Evolutionary conservation across 2,888 invertebrate species (phyloP).

Genomic region (Eristalis arbustorum): DNA sequence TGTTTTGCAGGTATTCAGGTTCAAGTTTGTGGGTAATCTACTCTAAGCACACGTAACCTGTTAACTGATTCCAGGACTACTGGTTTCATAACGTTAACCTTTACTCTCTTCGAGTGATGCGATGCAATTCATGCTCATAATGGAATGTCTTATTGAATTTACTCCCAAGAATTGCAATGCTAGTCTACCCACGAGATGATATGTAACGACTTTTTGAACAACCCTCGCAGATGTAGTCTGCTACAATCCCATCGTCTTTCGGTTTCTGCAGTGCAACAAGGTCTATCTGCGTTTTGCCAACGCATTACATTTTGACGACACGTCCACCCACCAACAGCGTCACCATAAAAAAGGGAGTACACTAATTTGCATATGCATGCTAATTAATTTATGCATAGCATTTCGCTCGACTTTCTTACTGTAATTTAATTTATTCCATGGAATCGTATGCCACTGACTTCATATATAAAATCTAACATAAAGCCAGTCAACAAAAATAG

Average conservation of each 20-base stretch:
- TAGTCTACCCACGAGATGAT: not conserved
- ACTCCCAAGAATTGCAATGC: too few species aligned
- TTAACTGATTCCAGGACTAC: too few species aligned
- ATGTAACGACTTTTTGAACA: not conserved
- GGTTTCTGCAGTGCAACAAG: not conserved
- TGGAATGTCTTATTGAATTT: too few species aligned
- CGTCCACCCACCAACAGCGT: not conserved
- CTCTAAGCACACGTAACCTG: too few species aligned
- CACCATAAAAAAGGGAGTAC: conserved; percentile 32
- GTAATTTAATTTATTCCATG: conserved; percentile 69
- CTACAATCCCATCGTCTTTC: not conserved
- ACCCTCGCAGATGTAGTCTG: not conserved
- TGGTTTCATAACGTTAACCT: too few species aligned
- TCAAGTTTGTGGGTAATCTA: too few species aligned
- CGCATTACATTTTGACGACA: conserved; percentile 53
- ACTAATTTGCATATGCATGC: conserved; percentile 69
- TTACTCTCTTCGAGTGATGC: too few species aligned
- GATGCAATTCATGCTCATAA: too few species aligned
- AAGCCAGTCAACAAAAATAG: conserved; percentile 63
- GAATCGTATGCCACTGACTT: conserved; percentile 56
- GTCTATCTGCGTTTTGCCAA: conserved; percentile 64
- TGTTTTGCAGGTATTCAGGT: too few species aligned
- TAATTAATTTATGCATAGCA: conserved; percentile 71
- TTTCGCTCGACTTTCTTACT: conserved; percentile 70
- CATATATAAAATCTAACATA: conserved; percentile 66